Evolutionary conservation across 2,113 vertebrate genomes (phyloP).

Genomic region (Leuciscus idus): DNA sequence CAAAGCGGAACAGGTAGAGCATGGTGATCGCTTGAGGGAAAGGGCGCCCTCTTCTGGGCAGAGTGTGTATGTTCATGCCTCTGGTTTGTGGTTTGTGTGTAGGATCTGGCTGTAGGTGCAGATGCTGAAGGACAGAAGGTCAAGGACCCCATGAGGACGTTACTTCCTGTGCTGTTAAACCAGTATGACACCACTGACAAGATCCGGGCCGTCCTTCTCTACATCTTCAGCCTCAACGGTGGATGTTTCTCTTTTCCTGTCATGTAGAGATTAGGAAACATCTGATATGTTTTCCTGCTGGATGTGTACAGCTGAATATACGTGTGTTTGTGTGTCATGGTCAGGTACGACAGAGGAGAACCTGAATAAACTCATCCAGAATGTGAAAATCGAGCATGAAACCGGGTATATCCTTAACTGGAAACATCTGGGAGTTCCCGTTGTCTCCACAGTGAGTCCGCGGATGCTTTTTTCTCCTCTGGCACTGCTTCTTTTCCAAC

Average conservation of each 20-base stretch:
- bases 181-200: constrained; percentile 86
- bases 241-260: constrained; percentile 40
- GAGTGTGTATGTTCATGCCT: background rate
- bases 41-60: background rate
- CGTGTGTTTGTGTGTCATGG: constrained; percentile 47
- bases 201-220: constrained; percentile 93
- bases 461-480: background rate
- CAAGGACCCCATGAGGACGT: constrained; percentile 93
- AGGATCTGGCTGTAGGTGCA: constrained; percentile 94
- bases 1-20: constrained; percentile 93
- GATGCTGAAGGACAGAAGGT: constrained; percentile 92
- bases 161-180: constrained; percentile 91
- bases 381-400: constrained; percentile 89
- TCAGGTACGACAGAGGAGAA: constrained; percentile 96
- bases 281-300: background rate
- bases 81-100: constrained; percentile 35
- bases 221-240: constrained; percentile 96
- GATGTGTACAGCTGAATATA: background rate
- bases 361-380: constrained; percentile 93
- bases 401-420: constrained; percentile 93
- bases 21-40: background rate
- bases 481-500: background rate
- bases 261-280: background rate
- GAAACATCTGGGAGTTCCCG: constrained; percentile 89
- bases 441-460: constrained; percentile 78